These are phyloP conservation scores for Ahaetulla prasina DNA, from an alignment of 2,113 vertebrate genomes.

Conservation along the genomic window DNA sequence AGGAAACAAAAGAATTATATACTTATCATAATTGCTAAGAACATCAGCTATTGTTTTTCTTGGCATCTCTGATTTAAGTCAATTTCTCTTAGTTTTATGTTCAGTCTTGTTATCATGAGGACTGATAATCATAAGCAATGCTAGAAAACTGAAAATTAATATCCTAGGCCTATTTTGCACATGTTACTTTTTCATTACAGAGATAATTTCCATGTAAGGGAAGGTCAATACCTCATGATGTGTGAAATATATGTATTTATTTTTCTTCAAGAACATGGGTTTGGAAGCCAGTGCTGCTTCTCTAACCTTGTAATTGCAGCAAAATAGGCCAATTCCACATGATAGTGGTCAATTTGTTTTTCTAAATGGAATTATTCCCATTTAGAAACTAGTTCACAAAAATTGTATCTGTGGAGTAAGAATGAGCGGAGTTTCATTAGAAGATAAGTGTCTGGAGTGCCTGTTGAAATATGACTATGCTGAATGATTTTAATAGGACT, in stretches of 20 bases:
- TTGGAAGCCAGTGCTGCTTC: background rate
- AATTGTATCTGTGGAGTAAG: constrained; percentile 82
- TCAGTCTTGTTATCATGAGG: background rate
- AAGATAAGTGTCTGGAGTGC: constrained; percentile 61
- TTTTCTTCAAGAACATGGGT: background rate
- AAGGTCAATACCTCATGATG: background rate
- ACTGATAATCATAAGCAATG: background rate
- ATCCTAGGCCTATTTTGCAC: background rate
- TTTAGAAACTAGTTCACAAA: constrained; percentile 54
- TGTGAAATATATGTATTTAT: background rate
- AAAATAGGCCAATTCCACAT: background rate
- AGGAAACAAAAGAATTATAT: background rate
- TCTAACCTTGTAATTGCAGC: background rate
- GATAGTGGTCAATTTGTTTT: background rate
- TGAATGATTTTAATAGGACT: background rate
- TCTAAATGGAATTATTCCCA: background rate
- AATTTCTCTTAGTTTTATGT: background rate
- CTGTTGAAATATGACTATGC: background rate
- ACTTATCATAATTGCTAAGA: background rate
- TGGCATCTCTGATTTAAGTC: background rate
- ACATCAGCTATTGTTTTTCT: background rate
- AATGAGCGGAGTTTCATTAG: constrained; percentile 78
- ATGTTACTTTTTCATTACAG: background rate
- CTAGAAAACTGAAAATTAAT: background rate
- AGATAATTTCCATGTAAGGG: background rate